Evolutionary conservation across 1,140 invertebrate species (phyloP), one percentile per base, ranked within the genome.

Genomic region (Ctenoplectra terminalis): DNA sequence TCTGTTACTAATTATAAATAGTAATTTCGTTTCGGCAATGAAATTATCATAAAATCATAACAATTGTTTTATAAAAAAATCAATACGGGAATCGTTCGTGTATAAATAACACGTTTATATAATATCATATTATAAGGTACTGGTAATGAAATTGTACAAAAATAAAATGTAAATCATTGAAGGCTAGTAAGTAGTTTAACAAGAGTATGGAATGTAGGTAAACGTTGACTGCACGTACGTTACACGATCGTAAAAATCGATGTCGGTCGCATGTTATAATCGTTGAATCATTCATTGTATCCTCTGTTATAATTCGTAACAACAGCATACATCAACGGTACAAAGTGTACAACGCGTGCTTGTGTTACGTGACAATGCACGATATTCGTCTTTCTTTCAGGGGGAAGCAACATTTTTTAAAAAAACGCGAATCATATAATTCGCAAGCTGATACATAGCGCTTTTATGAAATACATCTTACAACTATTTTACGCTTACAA

Each of bases 151-250:
- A 67, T 13, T 29, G 63, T 76, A 76, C 56, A 69, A 76, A 67
- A 76, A 76, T 76, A 76, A 76, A 67, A 54, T 67, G 48, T n/a
- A 76, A 76, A 67, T 76, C 20, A 29, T 76, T 69, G 48, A 0
- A 31, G 37, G 29, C 52, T n/a, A 56, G 48, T 67, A 76, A 29
- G 5, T 76, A 69, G 20, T 11, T 20, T 37, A 76, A 34, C 61
- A 67, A 67, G n/a, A 20, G 34, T 29, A 67, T 76, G 74, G 74
- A 76, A 76, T 76, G 74, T 76, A 69, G 26, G 2, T 43, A 61
- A 61, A 26, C 9, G 13, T 34, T 43, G 20, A 31, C 31, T 40
- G 72, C 64, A 50, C 9, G 23, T 17, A 7, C 9, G 15, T 64
- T n/a, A 34, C 9, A 64, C 52, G n/a, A 50, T 64, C 17, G 7